Percentiles rank a stretch among this genome's conserved stretches.
Conservation (phyloP, 1,140 invertebrate species). For the Chymomyza costata region DNA sequence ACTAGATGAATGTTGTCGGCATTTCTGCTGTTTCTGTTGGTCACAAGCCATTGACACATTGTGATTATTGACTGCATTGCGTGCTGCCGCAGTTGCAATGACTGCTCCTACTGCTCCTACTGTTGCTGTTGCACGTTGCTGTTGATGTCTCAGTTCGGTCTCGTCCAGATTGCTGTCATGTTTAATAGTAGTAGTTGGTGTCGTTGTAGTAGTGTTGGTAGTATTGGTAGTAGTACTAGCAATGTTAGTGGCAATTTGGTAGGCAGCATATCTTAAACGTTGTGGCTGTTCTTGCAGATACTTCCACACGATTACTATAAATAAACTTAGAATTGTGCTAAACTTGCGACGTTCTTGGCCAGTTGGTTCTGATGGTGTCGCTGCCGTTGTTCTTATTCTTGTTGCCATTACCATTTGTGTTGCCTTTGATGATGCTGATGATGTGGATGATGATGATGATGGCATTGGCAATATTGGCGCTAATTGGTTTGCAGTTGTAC, state of each 20-base stretch:
- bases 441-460: slow-evolving; percentile 33
- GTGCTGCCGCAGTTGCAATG: not conserved
- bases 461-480: slow-evolving; percentile 57
- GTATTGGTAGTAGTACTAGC: slow-evolving; percentile 11
- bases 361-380: slow-evolving; percentile 30
- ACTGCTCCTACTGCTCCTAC: not conserved
- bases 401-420: slow-evolving; percentile 6
- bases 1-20: slow-evolving; percentile 40
- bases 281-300: slow-evolving; percentile 56
- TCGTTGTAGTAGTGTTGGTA: not conserved
- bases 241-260: slow-evolving; percentile 19
- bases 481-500: slow-evolving; percentile 51
- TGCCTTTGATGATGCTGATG: slow-evolving; percentile 15
- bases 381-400: slow-evolving; percentile 12
- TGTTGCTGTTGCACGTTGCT: not conserved
- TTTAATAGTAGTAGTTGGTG: slow-evolving; percentile 29
- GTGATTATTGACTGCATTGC: slow-evolving; percentile 35
- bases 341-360: slow-evolving; percentile 35
- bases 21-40: slow-evolving; percentile 21
- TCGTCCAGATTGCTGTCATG: slow-evolving; percentile 63
- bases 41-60: slow-evolving; percentile 67
- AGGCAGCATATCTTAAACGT: slow-evolving; percentile 31
- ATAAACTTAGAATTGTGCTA: slow-evolving; percentile 68
- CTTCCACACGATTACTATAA: slow-evolving; percentile 67
- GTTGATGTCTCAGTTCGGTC: slow-evolving; percentile 23